Conservation (phyloP, 1,140 invertebrate species). For the Apis mellifera region DNA sequence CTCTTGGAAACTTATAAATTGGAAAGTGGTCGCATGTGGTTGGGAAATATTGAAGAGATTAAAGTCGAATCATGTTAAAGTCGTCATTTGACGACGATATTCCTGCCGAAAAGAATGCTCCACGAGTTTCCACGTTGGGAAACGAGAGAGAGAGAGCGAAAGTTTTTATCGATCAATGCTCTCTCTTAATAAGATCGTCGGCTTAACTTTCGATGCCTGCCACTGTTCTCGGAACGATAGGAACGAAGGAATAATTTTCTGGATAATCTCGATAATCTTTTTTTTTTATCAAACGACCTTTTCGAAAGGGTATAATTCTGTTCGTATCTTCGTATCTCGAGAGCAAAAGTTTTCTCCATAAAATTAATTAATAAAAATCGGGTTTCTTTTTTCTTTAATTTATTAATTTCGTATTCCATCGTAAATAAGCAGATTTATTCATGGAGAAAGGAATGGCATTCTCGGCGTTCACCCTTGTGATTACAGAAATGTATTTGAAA, state of each 20-base stretch:
- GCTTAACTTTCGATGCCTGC: slow-evolving; percentile 23
- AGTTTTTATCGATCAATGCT: not conserved
- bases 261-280: no score
- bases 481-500: slow-evolving; percentile 54
- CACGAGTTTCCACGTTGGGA: no score
- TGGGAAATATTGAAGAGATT: no score
- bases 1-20: no score
- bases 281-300: no score
- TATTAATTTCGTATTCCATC: not conserved
- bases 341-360: no score
- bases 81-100: not conserved
- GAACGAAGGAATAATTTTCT: no score
- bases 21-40: no score
- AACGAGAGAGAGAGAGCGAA: not conserved
- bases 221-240: not conserved
- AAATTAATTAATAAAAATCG: not conserved
- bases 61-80: not conserved
- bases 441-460: not conserved
- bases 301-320: no score
- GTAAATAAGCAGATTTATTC: not conserved
- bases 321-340: no score
- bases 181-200: slow-evolving; percentile 34
- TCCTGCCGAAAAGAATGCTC: not conserved
- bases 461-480: not conserved
- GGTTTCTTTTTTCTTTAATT: not conserved